Base-by-base conservation (phyloP, 2,888 invertebrate species). In the Galerucella calmariensis region DNA sequence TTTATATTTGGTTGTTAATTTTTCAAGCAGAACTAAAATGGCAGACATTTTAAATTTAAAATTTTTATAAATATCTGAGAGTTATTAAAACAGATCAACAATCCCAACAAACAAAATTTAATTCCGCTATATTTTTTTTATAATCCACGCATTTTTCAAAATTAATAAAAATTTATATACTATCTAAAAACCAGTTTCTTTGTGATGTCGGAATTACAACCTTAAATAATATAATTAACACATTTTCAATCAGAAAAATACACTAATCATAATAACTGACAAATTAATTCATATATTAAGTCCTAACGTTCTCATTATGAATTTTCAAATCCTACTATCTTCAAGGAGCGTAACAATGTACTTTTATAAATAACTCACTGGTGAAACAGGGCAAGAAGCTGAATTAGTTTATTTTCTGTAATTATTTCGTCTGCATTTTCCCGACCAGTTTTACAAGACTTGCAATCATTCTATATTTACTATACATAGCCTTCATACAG, bases 361-460 rank as follows among this genome's bases (percentile, higher is more conserved):
- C 5, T n/a, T 9, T 53, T 56, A 56, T 56, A 56, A 56, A 16
- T 48, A 56, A 56, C 10, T 20, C 20, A 56, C 20, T 20, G 20
- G 10, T 56, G 10, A n/a, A 9, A 56, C 16, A 20, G 9, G 14
- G 8, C n/a, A 51, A n/a, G n/a, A 56, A 56, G 56, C n/a, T 56
- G 56, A 16, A 20, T 9, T n/a, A 16, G n/a, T 20, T 20, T 20
- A 56, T 16, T 56, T 20, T 56, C 56, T 56, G 56, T 20, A 56
- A 56, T 51, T 51, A 51, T 51, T 51, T 51, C 8, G 51, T 51
- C 51, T 51, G 51, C 51, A 41, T 16, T 56, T 61, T 12, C 61
- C 12, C 35, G 27, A 61, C 61, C 61, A 61, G 61, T 61, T 61
- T 61, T 35, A 61, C 61, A 35, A 61, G 61, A 61, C 51, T 51